Percentiles rank a stretch among this genome's conserved stretches.
phyloP scores from a whole-genome alignment of 2,797 vertebrate genomes.

The Vespertilio murinus region DNA sequence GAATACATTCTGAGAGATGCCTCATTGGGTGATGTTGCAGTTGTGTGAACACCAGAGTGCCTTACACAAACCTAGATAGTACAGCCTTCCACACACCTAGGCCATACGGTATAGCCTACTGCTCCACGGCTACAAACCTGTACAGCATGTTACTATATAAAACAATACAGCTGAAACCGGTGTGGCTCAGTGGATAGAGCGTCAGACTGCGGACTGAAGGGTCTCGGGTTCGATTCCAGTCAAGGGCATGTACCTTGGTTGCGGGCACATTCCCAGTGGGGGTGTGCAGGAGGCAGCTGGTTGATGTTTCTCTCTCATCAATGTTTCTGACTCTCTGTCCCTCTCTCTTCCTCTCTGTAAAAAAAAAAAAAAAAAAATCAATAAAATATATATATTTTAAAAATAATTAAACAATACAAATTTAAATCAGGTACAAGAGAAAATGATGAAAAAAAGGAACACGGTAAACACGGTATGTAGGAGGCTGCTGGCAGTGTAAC shows the following conservation, averaged over 20 bases:
- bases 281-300: no score
- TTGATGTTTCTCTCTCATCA: no score
- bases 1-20: background rate
- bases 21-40: background rate
- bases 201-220: no score
- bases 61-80: background rate
- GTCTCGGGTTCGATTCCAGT: no score
- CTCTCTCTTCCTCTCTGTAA: no score
- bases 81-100: background rate
- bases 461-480: background rate
- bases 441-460: background rate
- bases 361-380: no score
- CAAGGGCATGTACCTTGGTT: no score
- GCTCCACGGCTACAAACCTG: background rate
- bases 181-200: no score
- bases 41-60: background rate
- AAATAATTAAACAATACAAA: background rate
- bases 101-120: background rate
- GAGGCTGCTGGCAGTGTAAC: background rate
- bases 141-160: background rate
- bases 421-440: background rate
- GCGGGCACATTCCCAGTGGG: no score
- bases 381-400: no score
- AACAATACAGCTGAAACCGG: no score
- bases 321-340: no score